phyloP scores from a whole-genome alignment of 2,113 vertebrate genomes.

The Microtus pennsylvanicus region DNA sequence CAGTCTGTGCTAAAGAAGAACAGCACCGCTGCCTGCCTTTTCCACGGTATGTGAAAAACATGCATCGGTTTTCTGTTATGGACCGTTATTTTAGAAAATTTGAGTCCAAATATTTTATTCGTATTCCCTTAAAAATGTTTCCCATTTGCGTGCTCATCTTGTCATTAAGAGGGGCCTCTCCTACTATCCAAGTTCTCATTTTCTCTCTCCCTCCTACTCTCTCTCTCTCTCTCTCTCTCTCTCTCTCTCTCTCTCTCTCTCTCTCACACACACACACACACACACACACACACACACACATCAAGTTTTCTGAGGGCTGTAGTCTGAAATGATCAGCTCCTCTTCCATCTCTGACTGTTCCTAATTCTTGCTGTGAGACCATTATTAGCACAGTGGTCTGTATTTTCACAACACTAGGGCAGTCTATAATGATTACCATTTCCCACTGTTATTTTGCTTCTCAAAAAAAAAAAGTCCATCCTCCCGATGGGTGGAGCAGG shows the following conservation, averaged over 20 bases:
- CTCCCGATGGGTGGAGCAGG: background rate
- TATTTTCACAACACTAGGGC: conserved; percentile 35
- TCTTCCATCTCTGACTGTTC: background rate
- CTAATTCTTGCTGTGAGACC: background rate
- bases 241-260: no score
- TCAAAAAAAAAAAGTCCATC: conserved; percentile 8
- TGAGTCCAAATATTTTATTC: conserved; percentile 8
- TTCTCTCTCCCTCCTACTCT: background rate
- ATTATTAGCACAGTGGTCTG: background rate
- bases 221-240: no score
- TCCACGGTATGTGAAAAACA: conserved; percentile 6
- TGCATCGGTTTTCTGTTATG: background rate
- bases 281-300: background rate
- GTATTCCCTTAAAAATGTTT: background rate
- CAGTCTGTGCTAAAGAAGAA: background rate
- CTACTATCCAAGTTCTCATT: background rate
- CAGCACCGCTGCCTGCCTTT: background rate
- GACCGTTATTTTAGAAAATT: background rate
- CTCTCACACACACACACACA: background rate
- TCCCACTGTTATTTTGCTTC: conserved; percentile 6
- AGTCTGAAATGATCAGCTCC: conserved; percentile 25
- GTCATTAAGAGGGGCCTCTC: background rate
- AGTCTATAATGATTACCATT: background rate
- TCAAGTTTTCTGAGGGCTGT: background rate
- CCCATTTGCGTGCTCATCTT: background rate